These are phyloP conservation scores for Platorchestia sp. DNA, from an alignment of 1,140 invertebrate species.

Conservation along the genomic window DNA sequence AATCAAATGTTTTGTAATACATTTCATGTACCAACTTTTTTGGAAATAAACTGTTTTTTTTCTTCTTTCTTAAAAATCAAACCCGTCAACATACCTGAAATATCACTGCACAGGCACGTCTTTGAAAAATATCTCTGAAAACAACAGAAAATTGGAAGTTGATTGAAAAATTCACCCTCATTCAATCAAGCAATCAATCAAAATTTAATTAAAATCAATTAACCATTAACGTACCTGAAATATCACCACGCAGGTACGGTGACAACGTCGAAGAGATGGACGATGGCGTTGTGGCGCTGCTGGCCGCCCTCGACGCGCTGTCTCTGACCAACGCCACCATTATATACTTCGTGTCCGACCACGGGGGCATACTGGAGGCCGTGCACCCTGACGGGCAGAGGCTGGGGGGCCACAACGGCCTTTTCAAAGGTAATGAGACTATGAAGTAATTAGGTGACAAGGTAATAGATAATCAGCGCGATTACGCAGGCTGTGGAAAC, in stretches of 20 bases:
- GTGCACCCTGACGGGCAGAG: conserved; percentile 70
- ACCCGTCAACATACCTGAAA: too few relatives aligned
- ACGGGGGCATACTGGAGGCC: conserved; percentile 71
- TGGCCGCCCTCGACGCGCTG: conserved; percentile 65
- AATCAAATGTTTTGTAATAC: too few relatives aligned
- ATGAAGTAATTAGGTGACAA: conserved; percentile 22
- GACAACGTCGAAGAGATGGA: conserved; percentile 70
- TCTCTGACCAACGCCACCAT: conserved; percentile 68
- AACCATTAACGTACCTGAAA: not conserved
- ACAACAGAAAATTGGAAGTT: too few relatives aligned
- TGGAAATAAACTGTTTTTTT: too few relatives aligned
- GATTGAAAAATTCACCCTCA: too few relatives aligned
- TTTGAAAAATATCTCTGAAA: too few relatives aligned
- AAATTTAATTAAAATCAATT: too few relatives aligned
- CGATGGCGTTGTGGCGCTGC: conserved; percentile 68
- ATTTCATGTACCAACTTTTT: too few relatives aligned
- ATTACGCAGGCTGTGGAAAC: not conserved
- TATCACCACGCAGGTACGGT: conserved; percentile 67
- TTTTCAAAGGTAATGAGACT: conserved; percentile 65
- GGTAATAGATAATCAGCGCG: not conserved
- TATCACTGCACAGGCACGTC: too few relatives aligned
- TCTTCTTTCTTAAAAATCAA: too few relatives aligned
- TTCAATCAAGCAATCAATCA: too few relatives aligned
- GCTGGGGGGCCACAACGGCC: conserved; percentile 72
- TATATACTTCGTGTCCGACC: conserved; percentile 70